Percentiles rank a stretch among this genome's conserved stretches.
Conservation (phyloP, 2,797 vertebrate species). For the Danio tinwini region DNA sequence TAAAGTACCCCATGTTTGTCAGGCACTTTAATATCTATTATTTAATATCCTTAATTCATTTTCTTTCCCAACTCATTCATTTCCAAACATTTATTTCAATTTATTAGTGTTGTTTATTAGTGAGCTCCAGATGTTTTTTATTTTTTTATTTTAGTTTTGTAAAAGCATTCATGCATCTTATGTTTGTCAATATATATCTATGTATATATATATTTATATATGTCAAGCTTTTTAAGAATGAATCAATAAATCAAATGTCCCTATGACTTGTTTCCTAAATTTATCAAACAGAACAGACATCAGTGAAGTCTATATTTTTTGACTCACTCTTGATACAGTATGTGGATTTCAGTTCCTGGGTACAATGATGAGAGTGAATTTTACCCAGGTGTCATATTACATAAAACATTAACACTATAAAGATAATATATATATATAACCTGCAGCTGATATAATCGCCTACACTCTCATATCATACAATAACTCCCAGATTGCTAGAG, state of each 20-base stretch:
- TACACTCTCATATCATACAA: constrained; percentile 26
- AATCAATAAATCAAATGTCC: neutral
- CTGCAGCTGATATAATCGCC: constrained; percentile 25
- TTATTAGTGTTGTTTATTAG: neutral
- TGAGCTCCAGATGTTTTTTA: too few relatives aligned
- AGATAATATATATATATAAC: constrained; percentile 5
- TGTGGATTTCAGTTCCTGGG: neutral
- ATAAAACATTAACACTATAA: neutral
- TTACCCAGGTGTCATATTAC: neutral
- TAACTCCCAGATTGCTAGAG: constrained; percentile 18
- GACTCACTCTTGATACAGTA: neutral
- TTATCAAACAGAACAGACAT: neutral
- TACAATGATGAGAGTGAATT: neutral
- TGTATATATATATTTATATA: too few relatives aligned
- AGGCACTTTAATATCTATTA: neutral
- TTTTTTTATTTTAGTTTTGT: neutral
- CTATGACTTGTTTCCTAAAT: neutral
- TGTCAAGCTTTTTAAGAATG: neutral
- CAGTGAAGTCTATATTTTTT: neutral
- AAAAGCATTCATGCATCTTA: neutral
- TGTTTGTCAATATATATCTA: constrained; percentile 10
- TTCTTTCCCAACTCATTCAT: neutral
- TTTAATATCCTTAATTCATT: constrained; percentile 8
- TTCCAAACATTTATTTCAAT: neutral
- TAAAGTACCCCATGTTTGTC: neutral